Percentiles rank a stretch among this genome's conserved stretches.
These are phyloP conservation scores for Glossophaga mutica DNA, from an alignment of 2,797 vertebrate genomes.

Conservation along the genomic window DNA sequence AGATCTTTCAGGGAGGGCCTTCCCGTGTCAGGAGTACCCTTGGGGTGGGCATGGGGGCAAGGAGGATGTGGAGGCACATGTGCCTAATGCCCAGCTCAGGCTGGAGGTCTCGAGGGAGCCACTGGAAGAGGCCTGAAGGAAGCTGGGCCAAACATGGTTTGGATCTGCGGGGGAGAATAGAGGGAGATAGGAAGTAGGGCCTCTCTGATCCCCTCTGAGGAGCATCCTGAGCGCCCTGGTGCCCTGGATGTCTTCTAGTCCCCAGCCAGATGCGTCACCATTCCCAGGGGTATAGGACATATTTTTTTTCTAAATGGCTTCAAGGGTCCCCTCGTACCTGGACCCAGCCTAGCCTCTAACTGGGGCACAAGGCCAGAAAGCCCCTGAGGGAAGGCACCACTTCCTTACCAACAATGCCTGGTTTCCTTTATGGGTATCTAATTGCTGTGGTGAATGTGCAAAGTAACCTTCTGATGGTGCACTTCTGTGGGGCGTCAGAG, in stretches of 20 bases:
- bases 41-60: not conserved
- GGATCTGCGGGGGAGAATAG: not conserved
- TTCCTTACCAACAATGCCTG: not conserved
- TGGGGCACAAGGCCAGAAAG: not conserved
- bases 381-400: not conserved
- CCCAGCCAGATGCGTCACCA: not conserved
- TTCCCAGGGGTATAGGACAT: not conserved
- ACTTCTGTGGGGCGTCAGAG: not conserved
- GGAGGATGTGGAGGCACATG: accelerated
- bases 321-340: not conserved
- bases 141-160: not conserved
- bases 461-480: not conserved
- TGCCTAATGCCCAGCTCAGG: not conserved
- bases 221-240: not conserved
- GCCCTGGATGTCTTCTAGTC: not conserved
- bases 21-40: not conserved
- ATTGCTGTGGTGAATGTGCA: not conserved
- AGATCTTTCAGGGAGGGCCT: not conserved
- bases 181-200: not conserved
- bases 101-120: not conserved
- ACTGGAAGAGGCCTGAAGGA: not conserved
- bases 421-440: not conserved
- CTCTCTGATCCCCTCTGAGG: not conserved
- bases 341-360: not conserved
- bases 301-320: not conserved